Conservation (phyloP, 2,113 vertebrate species). For the Casuarius casuarius region DNA sequence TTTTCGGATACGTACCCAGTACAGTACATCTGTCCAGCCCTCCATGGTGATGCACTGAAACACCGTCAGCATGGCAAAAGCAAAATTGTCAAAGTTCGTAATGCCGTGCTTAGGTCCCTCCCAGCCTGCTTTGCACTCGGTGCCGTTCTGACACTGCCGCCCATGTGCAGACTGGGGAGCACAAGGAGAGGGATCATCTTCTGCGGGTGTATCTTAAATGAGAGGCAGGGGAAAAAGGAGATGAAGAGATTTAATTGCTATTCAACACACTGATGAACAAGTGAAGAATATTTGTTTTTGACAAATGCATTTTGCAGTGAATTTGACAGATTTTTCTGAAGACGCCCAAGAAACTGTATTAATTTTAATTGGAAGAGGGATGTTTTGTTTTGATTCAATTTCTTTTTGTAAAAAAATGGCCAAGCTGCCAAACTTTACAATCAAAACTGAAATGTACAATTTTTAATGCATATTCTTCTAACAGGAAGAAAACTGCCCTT, state of each 20-base stretch:
- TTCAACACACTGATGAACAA: not conserved
- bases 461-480: not conserved
- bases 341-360: not conserved
- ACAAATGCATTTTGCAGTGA: not conserved
- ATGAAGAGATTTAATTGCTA: not conserved
- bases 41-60: slow-evolving; percentile 99
- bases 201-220: slow-evolving; percentile 77
- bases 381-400: not conserved
- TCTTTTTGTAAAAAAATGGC: not conserved
- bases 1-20: slow-evolving; percentile 90
- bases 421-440: not conserved
- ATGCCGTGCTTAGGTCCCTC: slow-evolving; percentile 97
- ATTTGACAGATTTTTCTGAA: not conserved
- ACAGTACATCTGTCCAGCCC: slow-evolving; percentile 97
- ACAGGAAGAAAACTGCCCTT: not conserved
- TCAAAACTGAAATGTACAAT: not conserved
- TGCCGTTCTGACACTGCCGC: slow-evolving; percentile 90
- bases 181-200: slow-evolving; percentile 93
- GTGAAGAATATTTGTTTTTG: not conserved
- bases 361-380: not conserved
- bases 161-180: slow-evolving; percentile 87
- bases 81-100: slow-evolving; percentile 99
- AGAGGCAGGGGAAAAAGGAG: not conserved
- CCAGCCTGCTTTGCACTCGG: slow-evolving; percentile 88
- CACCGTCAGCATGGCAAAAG: slow-evolving; percentile 98